These are phyloP conservation scores for Hyles euphorbiae DNA, from an alignment of 1,140 invertebrate genomes.

Conservation along the genomic window DNA sequence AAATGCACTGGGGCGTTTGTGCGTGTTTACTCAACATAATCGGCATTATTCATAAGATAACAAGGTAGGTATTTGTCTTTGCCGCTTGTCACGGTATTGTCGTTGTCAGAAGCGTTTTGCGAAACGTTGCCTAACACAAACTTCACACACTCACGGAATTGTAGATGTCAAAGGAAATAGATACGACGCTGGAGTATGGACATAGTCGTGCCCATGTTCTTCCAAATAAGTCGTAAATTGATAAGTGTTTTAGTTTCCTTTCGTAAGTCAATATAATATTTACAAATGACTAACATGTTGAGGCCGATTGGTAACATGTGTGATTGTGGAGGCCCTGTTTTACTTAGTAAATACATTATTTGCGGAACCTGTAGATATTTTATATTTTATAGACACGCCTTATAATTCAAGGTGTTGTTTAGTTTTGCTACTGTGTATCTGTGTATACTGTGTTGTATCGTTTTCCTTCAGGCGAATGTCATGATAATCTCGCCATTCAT, in stretches of 20 bases:
- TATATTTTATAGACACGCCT: no score
- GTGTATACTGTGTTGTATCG: no score
- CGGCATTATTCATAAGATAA: slow-evolving; percentile 74
- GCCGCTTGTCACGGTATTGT: slow-evolving; percentile 64
- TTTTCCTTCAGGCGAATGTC: no score
- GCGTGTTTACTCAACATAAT: slow-evolving; percentile 67
- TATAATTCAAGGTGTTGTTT: no score
- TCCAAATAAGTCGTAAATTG: background rate
- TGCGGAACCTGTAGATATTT: no score
- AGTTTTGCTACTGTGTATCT: no score
- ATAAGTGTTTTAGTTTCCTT: background rate
- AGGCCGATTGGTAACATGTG: no score
- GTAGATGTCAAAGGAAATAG: slow-evolving; percentile 11
- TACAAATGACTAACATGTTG: background rate
- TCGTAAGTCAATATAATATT: background rate
- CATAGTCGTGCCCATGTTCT: slow-evolving; percentile 8
- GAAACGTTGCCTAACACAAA: slow-evolving; percentile 50
- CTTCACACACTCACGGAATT: slow-evolving; percentile 9
- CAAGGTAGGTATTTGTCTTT: slow-evolving; percentile 62
- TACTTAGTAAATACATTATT: no score
- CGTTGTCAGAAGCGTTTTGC: slow-evolving; percentile 54
- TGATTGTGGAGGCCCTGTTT: no score
- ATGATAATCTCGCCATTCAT: no score
- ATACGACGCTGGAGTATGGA: slow-evolving; percentile 6
- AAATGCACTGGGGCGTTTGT: slow-evolving; percentile 60